Conservation (phyloP, 2,888 invertebrate species). For the Monopis laevigella region DNA sequence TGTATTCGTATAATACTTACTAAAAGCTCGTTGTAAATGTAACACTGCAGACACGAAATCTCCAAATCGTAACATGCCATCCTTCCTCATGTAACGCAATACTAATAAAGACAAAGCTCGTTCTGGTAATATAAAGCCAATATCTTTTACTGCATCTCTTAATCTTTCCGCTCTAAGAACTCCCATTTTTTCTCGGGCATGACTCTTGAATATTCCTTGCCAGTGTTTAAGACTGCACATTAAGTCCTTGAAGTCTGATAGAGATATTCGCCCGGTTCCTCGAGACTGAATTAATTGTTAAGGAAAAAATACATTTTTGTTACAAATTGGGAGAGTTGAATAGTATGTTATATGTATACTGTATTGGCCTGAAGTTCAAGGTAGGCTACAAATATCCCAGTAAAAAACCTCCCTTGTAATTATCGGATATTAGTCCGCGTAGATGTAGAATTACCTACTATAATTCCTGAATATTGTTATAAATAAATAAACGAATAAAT, state of each 20-base stretch:
- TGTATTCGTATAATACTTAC: constrained; percentile 47
- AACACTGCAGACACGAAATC: constrained; percentile 92
- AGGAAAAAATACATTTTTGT: too few species aligned
- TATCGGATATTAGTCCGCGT: too few species aligned
- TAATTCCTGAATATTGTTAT: too few species aligned
- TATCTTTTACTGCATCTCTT: constrained; percentile 84
- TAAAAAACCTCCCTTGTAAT: too few species aligned
- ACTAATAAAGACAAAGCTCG: constrained; percentile 85
- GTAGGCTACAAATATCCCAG: too few species aligned
- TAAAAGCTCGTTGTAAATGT: constrained; percentile 88
- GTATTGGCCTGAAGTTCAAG: too few species aligned
- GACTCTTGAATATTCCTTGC: constrained; percentile 89
- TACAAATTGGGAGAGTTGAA: too few species aligned
- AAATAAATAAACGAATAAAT: too few species aligned
- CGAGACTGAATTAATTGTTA: constrained; percentile 61
- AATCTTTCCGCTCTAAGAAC: constrained; percentile 87
- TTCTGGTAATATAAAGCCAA: constrained; percentile 88
- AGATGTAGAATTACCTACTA: too few species aligned
- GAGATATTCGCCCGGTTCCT: constrained; percentile 82
- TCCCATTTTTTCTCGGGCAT: constrained; percentile 90
- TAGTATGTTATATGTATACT: too few species aligned
- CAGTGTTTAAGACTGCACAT: constrained; percentile 92
- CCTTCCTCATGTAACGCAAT: constrained; percentile 90
- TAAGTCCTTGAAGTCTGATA: constrained; percentile 88
- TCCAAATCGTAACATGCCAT: constrained; percentile 89